Evolutionary conservation across 2,888 invertebrate genomes (phyloP).

Genomic region (Matsumyia berberina): DNA sequence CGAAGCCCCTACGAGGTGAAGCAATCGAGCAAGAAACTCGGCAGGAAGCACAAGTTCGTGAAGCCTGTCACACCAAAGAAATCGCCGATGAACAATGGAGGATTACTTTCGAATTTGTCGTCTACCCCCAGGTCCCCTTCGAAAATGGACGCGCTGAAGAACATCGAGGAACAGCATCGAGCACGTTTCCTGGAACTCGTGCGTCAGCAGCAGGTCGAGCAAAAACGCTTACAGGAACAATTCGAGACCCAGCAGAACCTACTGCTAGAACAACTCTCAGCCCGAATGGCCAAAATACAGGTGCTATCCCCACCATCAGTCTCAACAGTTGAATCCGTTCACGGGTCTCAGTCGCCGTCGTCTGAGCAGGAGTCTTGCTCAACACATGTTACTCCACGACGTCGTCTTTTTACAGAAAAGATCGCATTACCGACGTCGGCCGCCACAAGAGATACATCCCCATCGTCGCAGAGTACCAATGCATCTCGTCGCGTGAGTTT

Average conservation of each 20-base stretch:
- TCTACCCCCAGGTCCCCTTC: conserved; percentile 33
- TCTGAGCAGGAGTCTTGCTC: conserved; percentile 47
- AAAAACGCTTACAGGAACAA: conserved; percentile 86
- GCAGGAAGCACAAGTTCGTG: conserved; percentile 68
- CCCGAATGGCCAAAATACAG: conserved; percentile 78
- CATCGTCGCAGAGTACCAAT: conserved; percentile 40
- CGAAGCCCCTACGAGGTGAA: conserved; percentile 77
- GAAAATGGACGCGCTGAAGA: conserved; percentile 74
- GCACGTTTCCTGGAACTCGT: conserved; percentile 87
- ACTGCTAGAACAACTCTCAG: conserved; percentile 84
- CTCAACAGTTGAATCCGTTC: conserved; percentile 37
- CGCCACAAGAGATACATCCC: conserved; percentile 25
- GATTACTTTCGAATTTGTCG: neutral
- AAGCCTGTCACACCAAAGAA: conserved; percentile 54
- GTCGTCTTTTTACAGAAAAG: conserved; percentile 58
- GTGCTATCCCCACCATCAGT: conserved; percentile 61
- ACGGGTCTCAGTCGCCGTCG: conserved; percentile 44
- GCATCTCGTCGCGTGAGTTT: conserved; percentile 72
- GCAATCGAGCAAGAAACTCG: conserved; percentile 63
- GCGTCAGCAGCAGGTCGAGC: conserved; percentile 88
- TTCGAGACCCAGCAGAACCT: conserved; percentile 88
- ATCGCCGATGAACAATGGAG: conserved; percentile 29
- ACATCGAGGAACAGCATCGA: conserved; percentile 87
- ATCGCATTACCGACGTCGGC: neutral
- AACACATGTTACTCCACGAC: conserved; percentile 32